Evolutionary conservation across 2,113 vertebrate species (phyloP), one percentile per base, ranked within the genome.

Genomic region (Recurvirostra avosetta): DNA sequence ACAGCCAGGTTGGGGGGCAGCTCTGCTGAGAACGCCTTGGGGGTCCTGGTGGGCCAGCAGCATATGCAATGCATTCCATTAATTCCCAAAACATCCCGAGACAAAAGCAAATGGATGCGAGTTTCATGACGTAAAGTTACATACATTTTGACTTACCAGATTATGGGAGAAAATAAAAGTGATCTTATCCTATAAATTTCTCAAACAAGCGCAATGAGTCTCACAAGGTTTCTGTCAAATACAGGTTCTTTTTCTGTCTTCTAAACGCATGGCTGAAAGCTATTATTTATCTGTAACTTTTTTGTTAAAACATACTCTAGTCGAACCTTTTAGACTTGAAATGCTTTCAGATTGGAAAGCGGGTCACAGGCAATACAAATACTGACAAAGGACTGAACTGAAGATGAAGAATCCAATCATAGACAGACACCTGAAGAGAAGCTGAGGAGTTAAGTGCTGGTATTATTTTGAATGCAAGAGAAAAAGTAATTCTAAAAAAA

Each of bases 401-500:
- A 90, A 74, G 68, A 43, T 38, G 30, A 94, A 71, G 61, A 96
- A 81, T 77, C 32, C 49, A 90, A 49, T 78, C 68, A 49, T 0
- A 87, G 50, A 65, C 20, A 90, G 40, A 83, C 10, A 67, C 15
- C 34, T 26, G n/a, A 88, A 81, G 8, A 71, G 21, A 4, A 38
- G 27, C 0, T 75, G 52, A 91, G 36, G 68, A 74, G 66, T 79
- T 88, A 95, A 96, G 67, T 30, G 32, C 43, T 55, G 49, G 23
- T 38, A 71, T 80, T 88, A 93, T 8, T 62, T n/a, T 36, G 55
- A 96, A 80, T 67, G 55, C 30, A 63, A 55, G 12, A 88, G 71
- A 61, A 84, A 88, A 94, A 77, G 45, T 61, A 70, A 92, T 91
- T 92, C 47, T 70, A 56, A 80, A 80, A 78, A 65, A 93, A 83